Percentiles rank a stretch among this genome's conserved stretches.
Conservation (phyloP, 2,888 invertebrate species). For the Chydorus sphaericus region DNA sequence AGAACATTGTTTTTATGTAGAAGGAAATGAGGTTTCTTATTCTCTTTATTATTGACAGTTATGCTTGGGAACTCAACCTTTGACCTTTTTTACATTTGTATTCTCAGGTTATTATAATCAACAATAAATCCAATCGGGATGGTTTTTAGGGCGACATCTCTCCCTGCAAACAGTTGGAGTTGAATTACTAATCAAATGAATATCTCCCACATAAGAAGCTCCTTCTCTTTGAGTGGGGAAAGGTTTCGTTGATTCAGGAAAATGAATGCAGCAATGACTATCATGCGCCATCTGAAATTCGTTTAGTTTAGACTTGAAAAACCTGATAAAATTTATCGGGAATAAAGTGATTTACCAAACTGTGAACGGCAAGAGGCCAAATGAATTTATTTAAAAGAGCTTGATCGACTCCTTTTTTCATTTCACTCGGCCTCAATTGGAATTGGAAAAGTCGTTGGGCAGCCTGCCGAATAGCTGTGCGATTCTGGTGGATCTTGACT, state of each 20-base stretch:
- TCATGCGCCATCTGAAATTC: slow-evolving; percentile 6
- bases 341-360: too few species aligned
- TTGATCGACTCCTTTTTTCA: slow-evolving; percentile 9
- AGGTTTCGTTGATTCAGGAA: neutral
- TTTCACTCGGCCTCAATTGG: too few species aligned
- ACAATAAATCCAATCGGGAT: slow-evolving; percentile 4
- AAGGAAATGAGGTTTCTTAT: too few species aligned
- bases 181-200: neutral
- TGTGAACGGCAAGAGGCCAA: neutral
- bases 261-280: neutral
- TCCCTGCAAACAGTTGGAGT: neutral
- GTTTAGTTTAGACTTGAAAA: too few species aligned
- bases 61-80: too few species aligned
- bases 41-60: too few species aligned
- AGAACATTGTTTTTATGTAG: too few species aligned
- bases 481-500: slow-evolving; percentile 1
- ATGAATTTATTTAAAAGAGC: neutral
- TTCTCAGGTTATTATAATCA: too few species aligned
- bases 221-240: neutral
- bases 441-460: neutral
- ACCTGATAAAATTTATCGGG: too few species aligned
- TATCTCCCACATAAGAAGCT: neutral
- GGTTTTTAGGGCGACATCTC: neutral
- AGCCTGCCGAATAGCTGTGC: neutral
- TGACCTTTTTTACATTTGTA: too few species aligned